A percentile compares a stretch with the other conserved stretches of the same genome.
phyloP scores from a whole-genome alignment of 2,113 vertebrate species.

The Recurvirostra avosetta region DNA sequence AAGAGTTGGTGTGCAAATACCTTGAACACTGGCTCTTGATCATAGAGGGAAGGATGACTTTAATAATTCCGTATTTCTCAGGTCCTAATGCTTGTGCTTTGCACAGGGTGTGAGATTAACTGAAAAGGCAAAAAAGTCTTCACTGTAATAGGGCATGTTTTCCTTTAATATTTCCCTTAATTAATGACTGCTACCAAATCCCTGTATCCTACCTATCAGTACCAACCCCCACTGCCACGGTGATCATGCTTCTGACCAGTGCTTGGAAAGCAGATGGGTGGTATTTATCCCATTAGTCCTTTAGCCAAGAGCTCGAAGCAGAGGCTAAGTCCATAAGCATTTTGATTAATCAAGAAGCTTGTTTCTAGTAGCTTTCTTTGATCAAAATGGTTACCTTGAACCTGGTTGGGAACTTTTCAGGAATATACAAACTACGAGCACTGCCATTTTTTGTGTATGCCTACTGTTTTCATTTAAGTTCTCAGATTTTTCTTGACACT shows the following conservation, averaged over 20 bases:
- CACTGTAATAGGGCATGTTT: neutral
- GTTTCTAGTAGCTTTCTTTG: neutral
- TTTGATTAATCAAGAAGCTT: neutral
- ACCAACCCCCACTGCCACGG: neutral
- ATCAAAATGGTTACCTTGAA: neutral
- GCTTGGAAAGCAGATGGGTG: neutral
- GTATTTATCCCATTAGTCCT: neutral
- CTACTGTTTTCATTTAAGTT: neutral
- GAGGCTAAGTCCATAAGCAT: neutral
- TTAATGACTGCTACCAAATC: neutral
- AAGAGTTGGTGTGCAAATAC: neutral
- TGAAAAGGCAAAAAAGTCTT: neutral
- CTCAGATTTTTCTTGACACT: neutral
- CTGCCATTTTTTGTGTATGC: neutral
- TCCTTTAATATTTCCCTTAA: neutral
- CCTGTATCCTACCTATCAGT: neutral
- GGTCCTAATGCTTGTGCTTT: neutral
- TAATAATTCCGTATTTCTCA: neutral
- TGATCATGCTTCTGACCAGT: neutral
- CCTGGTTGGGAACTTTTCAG: neutral
- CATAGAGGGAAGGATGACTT: neutral
- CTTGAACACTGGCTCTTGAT: accelerated
- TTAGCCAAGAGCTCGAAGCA: neutral
- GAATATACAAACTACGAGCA: neutral
- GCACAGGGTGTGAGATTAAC: neutral